Evolutionary conservation across 2,888 invertebrate species (phyloP).

Genomic region (Belgica antarctica): DNA sequence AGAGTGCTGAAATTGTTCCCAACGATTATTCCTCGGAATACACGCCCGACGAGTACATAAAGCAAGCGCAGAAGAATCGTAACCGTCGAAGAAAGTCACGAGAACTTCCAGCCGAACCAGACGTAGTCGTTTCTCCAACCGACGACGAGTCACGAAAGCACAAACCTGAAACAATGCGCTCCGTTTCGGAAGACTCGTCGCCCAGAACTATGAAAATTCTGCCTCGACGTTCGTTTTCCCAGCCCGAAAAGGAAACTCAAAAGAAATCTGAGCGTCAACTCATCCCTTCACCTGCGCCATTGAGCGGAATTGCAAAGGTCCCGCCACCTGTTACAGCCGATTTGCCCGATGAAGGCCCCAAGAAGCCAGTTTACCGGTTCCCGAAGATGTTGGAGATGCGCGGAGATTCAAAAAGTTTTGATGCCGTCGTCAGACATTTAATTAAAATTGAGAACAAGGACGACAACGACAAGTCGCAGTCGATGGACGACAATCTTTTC

Average conservation of each 20-base stretch:
- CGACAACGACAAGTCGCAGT: slow-evolving; percentile 44
- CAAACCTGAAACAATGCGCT: slow-evolving; percentile 54
- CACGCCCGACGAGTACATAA: slow-evolving; percentile 46
- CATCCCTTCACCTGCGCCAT: slow-evolving; percentile 52
- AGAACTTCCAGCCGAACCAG: slow-evolving; percentile 45
- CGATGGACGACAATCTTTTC: slow-evolving; percentile 44
- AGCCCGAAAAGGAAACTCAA: slow-evolving; percentile 54
- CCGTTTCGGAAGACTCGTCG: slow-evolving; percentile 53
- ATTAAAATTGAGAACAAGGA: slow-evolving; percentile 26
- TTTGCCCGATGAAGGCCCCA: not conserved
- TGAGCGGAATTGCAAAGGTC: slow-evolving; percentile 46
- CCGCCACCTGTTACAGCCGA: not conserved
- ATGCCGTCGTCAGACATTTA: slow-evolving; percentile 41
- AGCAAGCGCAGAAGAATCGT: slow-evolving; percentile 46
- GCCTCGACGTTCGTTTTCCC: slow-evolving; percentile 53
- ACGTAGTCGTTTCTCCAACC: slow-evolving; percentile 44
- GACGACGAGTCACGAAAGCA: slow-evolving; percentile 47
- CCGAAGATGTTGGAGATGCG: slow-evolving; percentile 42
- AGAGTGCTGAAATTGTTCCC: slow-evolving; percentile 46
- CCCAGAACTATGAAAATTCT: slow-evolving; percentile 51
- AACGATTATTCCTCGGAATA: slow-evolving; percentile 45
- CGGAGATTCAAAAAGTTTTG: slow-evolving; percentile 45
- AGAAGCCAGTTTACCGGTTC: slow-evolving; percentile 36
- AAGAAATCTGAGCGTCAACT: slow-evolving; percentile 50
- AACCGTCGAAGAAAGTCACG: slow-evolving; percentile 45